A percentile compares a stretch with the other conserved stretches of the same genome.
phyloP scores from a whole-genome alignment of 92 coral and sea anemone species.

The Zoanthus sociatus region DNA sequence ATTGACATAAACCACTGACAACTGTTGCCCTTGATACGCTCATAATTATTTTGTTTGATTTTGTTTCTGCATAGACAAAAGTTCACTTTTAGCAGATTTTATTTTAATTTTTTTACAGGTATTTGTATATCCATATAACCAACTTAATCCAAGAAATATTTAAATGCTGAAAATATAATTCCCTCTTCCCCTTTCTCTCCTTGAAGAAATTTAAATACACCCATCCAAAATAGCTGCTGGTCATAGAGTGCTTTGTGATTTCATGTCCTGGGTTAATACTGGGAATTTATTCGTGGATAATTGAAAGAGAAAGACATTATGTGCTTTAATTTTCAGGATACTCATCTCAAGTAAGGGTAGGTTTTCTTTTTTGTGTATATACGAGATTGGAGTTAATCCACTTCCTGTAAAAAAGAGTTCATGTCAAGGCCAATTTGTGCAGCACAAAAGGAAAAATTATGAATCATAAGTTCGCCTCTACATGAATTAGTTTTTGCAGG shows the following conservation, averaged over 20 bases:
- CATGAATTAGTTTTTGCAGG: conserved; percentile 12
- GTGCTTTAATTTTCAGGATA: conserved; percentile 40
- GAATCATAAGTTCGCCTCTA: neutral
- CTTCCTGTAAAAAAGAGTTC: neutral
- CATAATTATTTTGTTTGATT: too few relatives aligned
- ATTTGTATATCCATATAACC: too few relatives aligned
- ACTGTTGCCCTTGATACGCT: too few relatives aligned
- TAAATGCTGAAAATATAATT: too few relatives aligned
- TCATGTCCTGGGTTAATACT: neutral
- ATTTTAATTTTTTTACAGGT: too few relatives aligned
- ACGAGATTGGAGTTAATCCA: neutral
- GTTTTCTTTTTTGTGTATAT: conserved; percentile 6
- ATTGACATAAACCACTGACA: too few relatives aligned
- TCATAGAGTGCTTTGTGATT: neutral
- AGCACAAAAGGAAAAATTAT: neutral
- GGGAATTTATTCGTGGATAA: neutral
- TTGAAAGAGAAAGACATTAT: conserved; percentile 1
- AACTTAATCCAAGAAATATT: too few relatives aligned
- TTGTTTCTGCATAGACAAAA: too few relatives aligned
- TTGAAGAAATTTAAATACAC: neutral
- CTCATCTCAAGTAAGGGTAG: conserved; percentile 46
- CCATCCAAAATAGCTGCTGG: neutral
- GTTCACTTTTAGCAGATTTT: too few relatives aligned
- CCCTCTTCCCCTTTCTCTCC: neutral
- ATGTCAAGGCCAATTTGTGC: neutral